Percentiles rank a stretch among this genome's conserved stretches.
Evolutionary conservation across 2,797 vertebrate species (phyloP).

Genomic region (Lates japonicus): DNA sequence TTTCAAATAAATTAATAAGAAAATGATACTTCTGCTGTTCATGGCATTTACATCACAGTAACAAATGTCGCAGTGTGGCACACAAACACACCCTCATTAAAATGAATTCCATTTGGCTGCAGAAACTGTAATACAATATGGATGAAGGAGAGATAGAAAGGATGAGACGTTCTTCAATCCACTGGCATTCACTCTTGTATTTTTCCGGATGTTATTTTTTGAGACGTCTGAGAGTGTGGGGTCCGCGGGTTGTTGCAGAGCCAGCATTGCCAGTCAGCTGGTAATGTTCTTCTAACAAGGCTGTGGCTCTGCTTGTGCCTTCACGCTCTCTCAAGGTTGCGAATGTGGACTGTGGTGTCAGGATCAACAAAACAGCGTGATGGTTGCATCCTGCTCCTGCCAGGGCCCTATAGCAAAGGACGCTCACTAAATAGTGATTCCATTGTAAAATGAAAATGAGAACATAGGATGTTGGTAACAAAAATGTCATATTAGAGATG

Average conservation of each 20-base stretch:
- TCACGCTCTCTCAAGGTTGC: slow-evolving; percentile 31
- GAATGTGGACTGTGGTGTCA: slow-evolving; percentile 16
- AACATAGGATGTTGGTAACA: neutral
- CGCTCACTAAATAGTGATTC: slow-evolving; percentile 10
- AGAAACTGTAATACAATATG: neutral
- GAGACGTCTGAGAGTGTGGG: neutral
- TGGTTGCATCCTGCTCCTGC: neutral
- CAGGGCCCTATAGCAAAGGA: slow-evolving; percentile 18
- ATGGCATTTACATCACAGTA: neutral
- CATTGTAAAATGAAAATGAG: neutral
- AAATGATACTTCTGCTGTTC: neutral
- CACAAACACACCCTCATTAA: neutral
- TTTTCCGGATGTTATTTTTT: slow-evolving; percentile 9
- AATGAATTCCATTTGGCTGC: neutral
- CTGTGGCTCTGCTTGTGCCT: neutral
- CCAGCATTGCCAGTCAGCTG: slow-evolving; percentile 14
- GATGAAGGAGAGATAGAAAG: neutral
- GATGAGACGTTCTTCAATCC: neutral
- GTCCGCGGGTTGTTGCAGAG: neutral
- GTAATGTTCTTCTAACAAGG: slow-evolving; percentile 26
- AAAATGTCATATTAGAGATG: neutral
- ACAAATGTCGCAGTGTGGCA: neutral
- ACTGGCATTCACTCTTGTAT: neutral
- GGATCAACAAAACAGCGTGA: slow-evolving; percentile 35
- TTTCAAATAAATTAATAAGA: neutral